phyloP scores from a whole-genome alignment of 2,113 vertebrate genomes.

The Nycticebus coucang region DNA sequence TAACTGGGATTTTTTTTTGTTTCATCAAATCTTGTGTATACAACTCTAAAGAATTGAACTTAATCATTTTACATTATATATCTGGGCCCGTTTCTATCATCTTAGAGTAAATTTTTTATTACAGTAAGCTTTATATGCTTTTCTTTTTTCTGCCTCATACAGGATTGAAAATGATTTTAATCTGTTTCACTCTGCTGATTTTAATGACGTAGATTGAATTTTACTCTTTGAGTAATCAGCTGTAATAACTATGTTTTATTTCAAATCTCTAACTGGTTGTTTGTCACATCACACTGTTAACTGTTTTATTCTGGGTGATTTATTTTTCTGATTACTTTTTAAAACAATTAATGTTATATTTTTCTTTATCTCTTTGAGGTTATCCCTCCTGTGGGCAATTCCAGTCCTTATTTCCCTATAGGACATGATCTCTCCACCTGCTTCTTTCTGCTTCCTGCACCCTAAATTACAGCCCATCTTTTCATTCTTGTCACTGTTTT shows the following conservation, averaged over 20 bases:
- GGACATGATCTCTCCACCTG: not conserved
- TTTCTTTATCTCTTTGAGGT: not conserved
- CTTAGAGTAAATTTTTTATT: not conserved
- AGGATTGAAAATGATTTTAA: not conserved
- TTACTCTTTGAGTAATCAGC: slow-evolving; percentile 7
- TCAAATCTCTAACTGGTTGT: not conserved
- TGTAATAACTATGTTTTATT: slow-evolving; percentile 8
- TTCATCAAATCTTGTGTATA: not conserved
- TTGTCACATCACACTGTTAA: not conserved
- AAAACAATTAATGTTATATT: not conserved
- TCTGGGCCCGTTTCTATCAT: not conserved
- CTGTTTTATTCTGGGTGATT: not conserved
- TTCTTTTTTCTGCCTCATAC: not conserved
- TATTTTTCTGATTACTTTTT: not conserved
- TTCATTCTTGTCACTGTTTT: not conserved
- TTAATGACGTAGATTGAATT: not conserved
- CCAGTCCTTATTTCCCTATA: not conserved
- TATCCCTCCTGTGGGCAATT: not conserved
- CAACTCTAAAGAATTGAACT: not conserved
- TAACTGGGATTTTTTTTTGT: not conserved
- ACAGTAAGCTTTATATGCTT: not conserved
- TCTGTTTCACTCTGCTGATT: not conserved
- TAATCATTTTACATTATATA: slow-evolving; percentile 18
- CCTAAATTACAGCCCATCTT: not conserved
- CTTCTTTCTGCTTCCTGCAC: not conserved